Conservation (phyloP, 2,113 vertebrate species). For the Rallus limicola region DNA sequence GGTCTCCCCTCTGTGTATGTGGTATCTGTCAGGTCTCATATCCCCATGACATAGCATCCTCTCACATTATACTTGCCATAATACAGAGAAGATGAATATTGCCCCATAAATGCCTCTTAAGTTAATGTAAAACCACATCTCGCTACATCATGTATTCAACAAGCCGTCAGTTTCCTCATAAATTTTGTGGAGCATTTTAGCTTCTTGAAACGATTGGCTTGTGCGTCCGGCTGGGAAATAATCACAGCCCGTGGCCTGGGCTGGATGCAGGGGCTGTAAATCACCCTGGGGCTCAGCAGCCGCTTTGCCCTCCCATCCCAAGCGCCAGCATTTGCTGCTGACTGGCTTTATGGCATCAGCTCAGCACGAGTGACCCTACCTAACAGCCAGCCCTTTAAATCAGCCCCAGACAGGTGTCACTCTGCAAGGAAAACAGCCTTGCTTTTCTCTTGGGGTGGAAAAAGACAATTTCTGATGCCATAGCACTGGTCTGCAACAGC, state of each 20-base stretch:
- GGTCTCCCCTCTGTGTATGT: not conserved
- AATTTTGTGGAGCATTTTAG: conserved; percentile 69
- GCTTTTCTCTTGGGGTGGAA: not conserved
- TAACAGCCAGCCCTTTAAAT: conserved; percentile 35
- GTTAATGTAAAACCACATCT: conserved; percentile 74
- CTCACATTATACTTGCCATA: conserved; percentile 65
- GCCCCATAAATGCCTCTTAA: conserved; percentile 76
- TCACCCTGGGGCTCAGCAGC: conserved; percentile 48
- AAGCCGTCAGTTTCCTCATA: conserved; percentile 71
- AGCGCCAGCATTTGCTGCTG: not conserved
- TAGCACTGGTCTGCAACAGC: not conserved
- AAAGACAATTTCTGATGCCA: not conserved
- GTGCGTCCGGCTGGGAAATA: conserved; percentile 50
- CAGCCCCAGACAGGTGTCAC: conserved; percentile 31
- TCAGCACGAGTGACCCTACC: not conserved
- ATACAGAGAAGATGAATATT: conserved; percentile 68
- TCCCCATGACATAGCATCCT: conserved; percentile 56
- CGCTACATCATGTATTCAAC: conserved; percentile 73
- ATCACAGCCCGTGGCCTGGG: conserved; percentile 49
- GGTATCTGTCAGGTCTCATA: conserved; percentile 33
- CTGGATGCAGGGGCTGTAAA: conserved; percentile 65
- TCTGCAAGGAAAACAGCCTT: not conserved
- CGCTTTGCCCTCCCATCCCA: not conserved
- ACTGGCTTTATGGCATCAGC: conserved; percentile 33
- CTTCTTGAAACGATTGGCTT: conserved; percentile 61